Percentiles rank a stretch among this genome's conserved stretches.
These are phyloP conservation scores for Gila orcuttii DNA, from an alignment of 2,113 vertebrate species.

Conservation along the genomic window DNA sequence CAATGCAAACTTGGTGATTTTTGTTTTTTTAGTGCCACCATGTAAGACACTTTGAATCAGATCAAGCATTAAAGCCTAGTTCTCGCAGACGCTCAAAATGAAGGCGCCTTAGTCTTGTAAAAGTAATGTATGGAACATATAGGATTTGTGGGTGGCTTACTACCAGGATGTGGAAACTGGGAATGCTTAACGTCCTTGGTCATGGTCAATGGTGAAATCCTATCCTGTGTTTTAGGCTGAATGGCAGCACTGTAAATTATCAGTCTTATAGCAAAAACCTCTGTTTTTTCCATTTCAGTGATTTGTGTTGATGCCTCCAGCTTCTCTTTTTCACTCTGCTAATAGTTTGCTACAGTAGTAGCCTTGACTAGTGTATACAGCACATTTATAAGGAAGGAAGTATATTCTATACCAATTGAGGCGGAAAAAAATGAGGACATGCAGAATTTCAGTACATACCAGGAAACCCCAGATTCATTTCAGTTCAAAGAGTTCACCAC, in stretches of 20 bases:
- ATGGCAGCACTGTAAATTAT: conserved; percentile 38
- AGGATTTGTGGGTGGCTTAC: conserved; percentile 37
- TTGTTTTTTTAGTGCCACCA: background rate
- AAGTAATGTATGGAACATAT: conserved; percentile 10
- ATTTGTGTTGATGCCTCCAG: conserved; percentile 22
- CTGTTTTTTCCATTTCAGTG: conserved; percentile 15
- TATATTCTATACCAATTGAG: background rate
- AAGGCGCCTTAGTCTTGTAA: conserved; percentile 24
- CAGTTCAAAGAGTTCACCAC: background rate
- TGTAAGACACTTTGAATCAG: background rate
- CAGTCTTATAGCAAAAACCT: conserved; percentile 42
- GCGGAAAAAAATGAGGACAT: background rate
- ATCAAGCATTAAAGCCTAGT: background rate
- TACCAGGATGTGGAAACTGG: conserved; percentile 43
- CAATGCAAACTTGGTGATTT: background rate
- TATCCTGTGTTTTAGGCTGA: conserved; percentile 45
- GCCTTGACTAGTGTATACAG: background rate
- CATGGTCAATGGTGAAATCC: conserved; percentile 46
- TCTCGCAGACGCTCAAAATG: conserved; percentile 9
- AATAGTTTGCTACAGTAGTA: background rate
- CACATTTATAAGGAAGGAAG: background rate
- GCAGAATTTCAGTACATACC: background rate
- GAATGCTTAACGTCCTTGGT: conserved; percentile 42
- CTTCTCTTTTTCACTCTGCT: conserved; percentile 28
- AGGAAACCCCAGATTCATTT: background rate